Evolutionary conservation across 2,113 vertebrate genomes (phyloP), one percentile per base, ranked within the genome.

Genomic region (Malurus cyaneus): DNA sequence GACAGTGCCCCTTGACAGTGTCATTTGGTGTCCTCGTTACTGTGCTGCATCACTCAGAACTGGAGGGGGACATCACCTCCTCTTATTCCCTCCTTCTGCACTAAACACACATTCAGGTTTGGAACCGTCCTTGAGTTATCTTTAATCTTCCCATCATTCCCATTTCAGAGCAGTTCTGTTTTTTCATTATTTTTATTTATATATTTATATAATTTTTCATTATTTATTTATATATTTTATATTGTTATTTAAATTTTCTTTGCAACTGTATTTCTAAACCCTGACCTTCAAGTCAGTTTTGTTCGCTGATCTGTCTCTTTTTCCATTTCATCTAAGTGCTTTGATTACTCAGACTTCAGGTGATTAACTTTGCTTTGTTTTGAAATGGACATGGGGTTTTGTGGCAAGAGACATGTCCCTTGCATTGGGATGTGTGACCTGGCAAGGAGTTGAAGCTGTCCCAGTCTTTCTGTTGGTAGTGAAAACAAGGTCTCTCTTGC

Each of bases 231-330:
- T 73, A n/a, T n/a, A n/a, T n/a, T n/a, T 89, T 86, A 17, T 54
- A n/a, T 26, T 73, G 11, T 92, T 88, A 73, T 50, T 93, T 93
- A 80, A 23, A 80, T 82, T 88, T 92, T 59, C 62, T 88, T 88
- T 80, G 8, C 42, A 78, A 31, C 47, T 11, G 5, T 80, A n/a
- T 77, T 86, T 90, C 59, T 73, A n/a, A 8, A 34, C 25, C 65
- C 46, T 77, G 59, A 66, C 19, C 34, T 77, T 74, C 28, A 54
- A 78, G 69, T 70, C 8, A 47, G 14, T 77, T 93, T 94, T 86
- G 18, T 50, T 69, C 32, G 39, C 71, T 90, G 60, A 54, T 57
- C 41, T 92, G 20, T 39, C 47, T 87, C 20, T 67, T 82, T 87
- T 69, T 64, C 25, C 23, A 32, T 54, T 61, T 61, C 10, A 32